Conservation (phyloP, 2,113 vertebrate species). For the Acanthisitta chloris region DNA sequence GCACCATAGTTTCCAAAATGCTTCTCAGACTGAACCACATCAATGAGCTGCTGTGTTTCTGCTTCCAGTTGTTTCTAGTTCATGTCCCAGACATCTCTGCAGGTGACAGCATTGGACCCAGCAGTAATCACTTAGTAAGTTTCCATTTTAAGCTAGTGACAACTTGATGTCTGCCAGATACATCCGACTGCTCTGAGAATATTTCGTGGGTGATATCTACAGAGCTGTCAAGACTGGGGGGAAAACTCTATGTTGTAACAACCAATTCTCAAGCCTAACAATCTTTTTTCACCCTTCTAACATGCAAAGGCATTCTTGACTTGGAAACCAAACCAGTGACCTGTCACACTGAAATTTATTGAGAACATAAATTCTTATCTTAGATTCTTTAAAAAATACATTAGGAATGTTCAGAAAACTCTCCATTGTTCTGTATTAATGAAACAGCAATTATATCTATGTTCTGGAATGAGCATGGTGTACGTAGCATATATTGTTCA, state of each 20-base stretch:
- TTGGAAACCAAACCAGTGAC: background rate
- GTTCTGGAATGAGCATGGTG: background rate
- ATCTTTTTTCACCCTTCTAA: background rate
- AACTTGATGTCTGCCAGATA: background rate
- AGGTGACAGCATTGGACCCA: background rate
- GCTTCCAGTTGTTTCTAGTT: background rate
- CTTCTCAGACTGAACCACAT: background rate
- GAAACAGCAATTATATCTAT: background rate
- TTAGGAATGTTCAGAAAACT: background rate
- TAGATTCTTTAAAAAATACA: background rate
- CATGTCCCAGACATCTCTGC: background rate
- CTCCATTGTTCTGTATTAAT: background rate
- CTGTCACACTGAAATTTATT: background rate
- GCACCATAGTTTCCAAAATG: background rate
- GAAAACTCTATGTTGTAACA: background rate
- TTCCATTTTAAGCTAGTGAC: constrained; percentile 3
- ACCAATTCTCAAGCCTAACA: background rate
- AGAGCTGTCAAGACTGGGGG: background rate
- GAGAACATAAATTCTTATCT: background rate
- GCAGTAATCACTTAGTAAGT: background rate
- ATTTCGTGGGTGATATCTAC: background rate
- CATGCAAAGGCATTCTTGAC: background rate
- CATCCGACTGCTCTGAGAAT: background rate
- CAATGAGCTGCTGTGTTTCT: background rate
- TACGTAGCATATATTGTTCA: rapidly evolving